phyloP scores from a whole-genome alignment of 2,888 invertebrate species.

The Habrosyne pyritoides region DNA sequence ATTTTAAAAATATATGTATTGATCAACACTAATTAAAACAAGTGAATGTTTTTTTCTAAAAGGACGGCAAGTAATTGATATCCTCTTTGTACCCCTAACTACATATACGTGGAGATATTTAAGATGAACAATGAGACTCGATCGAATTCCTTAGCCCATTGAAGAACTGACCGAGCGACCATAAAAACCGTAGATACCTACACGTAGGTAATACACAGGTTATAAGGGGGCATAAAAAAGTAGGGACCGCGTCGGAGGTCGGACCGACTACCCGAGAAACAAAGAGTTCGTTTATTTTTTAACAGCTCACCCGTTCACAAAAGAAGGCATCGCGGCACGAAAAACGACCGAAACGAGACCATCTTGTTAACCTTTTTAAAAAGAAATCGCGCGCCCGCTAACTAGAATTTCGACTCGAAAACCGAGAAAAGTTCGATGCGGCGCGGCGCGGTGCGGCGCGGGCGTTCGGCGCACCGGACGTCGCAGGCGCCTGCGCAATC shows the following conservation, averaged over 20 bases:
- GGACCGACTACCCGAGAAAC: constrained; percentile 82
- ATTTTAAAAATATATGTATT: constrained; percentile 28
- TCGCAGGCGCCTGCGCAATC: constrained; percentile 77
- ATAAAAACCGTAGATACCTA: constrained; percentile 83
- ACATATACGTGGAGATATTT: constrained; percentile 57
- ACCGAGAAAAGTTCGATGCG: constrained; percentile 75
- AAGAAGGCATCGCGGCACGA: constrained; percentile 79
- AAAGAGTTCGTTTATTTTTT: constrained; percentile 84
- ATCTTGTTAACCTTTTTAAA: constrained; percentile 83
- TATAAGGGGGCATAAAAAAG: constrained; percentile 82
- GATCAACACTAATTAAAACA: constrained; percentile 47
- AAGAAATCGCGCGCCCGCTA: constrained; percentile 80
- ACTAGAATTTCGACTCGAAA: constrained; percentile 82
- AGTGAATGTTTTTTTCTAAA: constrained; percentile 41
- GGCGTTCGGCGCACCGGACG: constrained; percentile 60
- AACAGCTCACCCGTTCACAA: constrained; percentile 83
- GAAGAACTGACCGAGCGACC: constrained; percentile 81
- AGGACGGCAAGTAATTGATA: constrained; percentile 56
- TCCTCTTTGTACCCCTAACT: constrained; percentile 50
- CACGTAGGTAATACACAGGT: constrained; percentile 83
- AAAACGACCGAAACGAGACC: constrained; percentile 80
- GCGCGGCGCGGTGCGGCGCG: constrained; percentile 55
- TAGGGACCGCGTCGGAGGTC: constrained; percentile 82
- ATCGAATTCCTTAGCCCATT: constrained; percentile 83
- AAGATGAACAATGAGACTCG: constrained; percentile 76